These are phyloP conservation scores for Euschistus heros DNA, from an alignment of 1,140 invertebrate genomes.

Conservation along the genomic window DNA sequence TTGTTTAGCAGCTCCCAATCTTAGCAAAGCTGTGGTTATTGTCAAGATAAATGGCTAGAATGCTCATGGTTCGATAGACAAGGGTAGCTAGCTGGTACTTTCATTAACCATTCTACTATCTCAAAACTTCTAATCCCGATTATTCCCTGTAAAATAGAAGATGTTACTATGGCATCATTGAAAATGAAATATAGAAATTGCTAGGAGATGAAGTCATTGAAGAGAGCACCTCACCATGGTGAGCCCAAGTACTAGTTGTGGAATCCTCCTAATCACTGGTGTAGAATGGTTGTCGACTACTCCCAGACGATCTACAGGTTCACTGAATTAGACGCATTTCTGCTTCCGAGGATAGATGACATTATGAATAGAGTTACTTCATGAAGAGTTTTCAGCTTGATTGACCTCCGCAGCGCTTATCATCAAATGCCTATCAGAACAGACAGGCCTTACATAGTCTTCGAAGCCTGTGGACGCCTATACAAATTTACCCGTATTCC, in stretches of 20 bases:
- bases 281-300: no score
- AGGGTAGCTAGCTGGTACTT: background rate
- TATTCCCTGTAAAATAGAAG: no score
- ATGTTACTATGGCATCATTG: no score
- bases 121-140: background rate
- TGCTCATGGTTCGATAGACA: background rate
- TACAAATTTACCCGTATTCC: conserved; percentile 10
- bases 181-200: background rate
- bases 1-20: background rate
- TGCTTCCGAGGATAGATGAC: background rate
- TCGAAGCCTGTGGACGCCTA: conserved; percentile 4
- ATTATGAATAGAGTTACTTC: background rate
- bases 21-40: background rate
- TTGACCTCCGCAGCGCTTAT: background rate
- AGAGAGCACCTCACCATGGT: background rate
- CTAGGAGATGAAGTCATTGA: background rate
- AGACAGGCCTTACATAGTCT: background rate
- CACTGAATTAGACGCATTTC: background rate
- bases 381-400: background rate
- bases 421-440: background rate
- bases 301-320: no score
- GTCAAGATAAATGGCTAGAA: background rate
- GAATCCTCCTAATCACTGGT: no score
- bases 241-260: no score
- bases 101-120: background rate